Base-by-base conservation (phyloP, 2,888 invertebrate species). In the Drosophila rellima region DNA sequence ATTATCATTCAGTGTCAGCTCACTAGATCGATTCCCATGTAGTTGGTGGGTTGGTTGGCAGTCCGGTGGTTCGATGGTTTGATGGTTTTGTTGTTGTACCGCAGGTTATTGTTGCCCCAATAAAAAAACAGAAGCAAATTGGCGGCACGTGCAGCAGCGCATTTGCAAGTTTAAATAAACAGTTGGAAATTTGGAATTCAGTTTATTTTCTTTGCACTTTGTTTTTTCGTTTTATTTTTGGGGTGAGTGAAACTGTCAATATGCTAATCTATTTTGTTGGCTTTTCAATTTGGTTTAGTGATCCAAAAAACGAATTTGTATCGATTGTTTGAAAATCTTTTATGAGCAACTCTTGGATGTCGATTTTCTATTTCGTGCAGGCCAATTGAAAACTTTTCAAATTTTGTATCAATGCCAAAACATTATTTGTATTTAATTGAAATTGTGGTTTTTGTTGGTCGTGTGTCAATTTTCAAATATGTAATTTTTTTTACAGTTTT, bases 1-100 rank as follows among this genome's bases (percentile, higher is more conserved):
- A 74, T 84, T 91, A 54, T 91, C 91, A 62, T 86, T 82, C 47
- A 91, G 76, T 15, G 91, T 91, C 90, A 91, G 80, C 81, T 91
- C 91, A 74, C 91, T 91, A 57, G 26, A 20, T 37, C 15, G 29
- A 64, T 72, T 63, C 76, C 65, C 8, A 61, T 54, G 52, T 45
- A 20, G 66, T 63, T 61, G 47, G 42, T 13, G 31, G 48, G 61
- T 64, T 45, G 17, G 31, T 50, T 26, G 62, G 26, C 52, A 54
- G 35, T 17, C 51, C 39, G 37, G 33, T 65, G 40, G 61, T 64
- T 47, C 54, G 56, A 56, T 61, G 31, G 65, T 63, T 48, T 60
- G 42, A 26, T 65, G 37, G 64, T 63, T 47, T 70, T 20, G 66
- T 62, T 33, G 70, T 69, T 55, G 63, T 70, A 42, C 44, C 44